Base-by-base conservation (phyloP, 2,888 invertebrate genomes). In the Mesorhabditis spiculigera region DNA sequence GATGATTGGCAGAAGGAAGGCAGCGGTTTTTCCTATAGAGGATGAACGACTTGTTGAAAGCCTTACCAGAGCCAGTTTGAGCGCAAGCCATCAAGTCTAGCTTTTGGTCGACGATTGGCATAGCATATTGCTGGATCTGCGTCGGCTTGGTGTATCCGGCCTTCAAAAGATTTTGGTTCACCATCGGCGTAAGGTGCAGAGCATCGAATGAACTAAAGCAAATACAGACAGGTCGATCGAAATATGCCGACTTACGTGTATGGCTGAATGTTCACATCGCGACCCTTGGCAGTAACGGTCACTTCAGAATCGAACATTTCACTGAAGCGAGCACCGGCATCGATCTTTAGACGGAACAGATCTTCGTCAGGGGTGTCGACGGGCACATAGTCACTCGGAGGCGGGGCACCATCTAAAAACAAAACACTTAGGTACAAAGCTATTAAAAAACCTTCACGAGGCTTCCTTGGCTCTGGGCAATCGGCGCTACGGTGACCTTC, bases 61-160 rank as follows among this genome's bases (percentile, higher is more conserved):
- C 96, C 89, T 96, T 97, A 10, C 97, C 97, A 0, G 95, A 96
- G 0, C 97, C 97, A 8, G 97, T 97, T 87, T 97, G 96, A 0
- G 97, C 96, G 85, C 96, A 96, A 0, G 92, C 95, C 95, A 97
- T 97, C 50, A 97, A 87, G 88, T 98, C 96, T 44, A 93, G 88
- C 28, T 67, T 73, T n/a, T 68, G 63, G 86, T 91, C 88, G 44
- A 96, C 90, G 44, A 93, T 91, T 0, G 96, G 95, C 68, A 96
- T 90, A 0, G 94, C 91, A 78, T 93, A 89, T 85, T 94, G 94
- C 86, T 98, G 97, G 41, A 98, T 92, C 0, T 97, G 97, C 0
- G 97, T 97, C 0, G 95, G 95, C 75, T 90, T 91, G 4, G 82
- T 89, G 83, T 95, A 95, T 0, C 91, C 91, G 0, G 93, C 92